Evolutionary conservation across 2,113 vertebrate genomes (phyloP).

Genomic region (Dunckerocampus dactyliophorus): DNA sequence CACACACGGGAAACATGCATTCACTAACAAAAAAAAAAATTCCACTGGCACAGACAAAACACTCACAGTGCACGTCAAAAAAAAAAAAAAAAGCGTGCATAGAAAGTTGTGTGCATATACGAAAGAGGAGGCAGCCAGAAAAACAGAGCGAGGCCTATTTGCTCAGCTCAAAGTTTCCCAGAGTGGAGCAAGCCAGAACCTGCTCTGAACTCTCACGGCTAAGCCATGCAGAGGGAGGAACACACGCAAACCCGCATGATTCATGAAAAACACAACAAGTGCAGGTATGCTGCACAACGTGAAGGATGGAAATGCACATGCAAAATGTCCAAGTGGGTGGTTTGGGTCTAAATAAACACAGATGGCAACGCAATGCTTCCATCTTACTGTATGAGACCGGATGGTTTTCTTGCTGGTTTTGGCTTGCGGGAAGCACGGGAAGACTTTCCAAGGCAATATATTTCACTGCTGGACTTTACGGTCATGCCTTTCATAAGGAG

Average conservation of each 20-base stretch:
- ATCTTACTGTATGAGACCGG: neutral
- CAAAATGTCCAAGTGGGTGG: slow-evolving; percentile 9
- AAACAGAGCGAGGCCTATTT: slow-evolving; percentile 72
- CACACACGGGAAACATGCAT: slow-evolving; percentile 17
- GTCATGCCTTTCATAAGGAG: slow-evolving; percentile 7
- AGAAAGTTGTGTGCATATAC: slow-evolving; percentile 33
- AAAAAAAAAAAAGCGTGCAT: slow-evolving; percentile 21
- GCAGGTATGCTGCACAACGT: slow-evolving; percentile 14
- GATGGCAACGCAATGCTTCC: slow-evolving; percentile 13
- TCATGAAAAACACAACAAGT: slow-evolving; percentile 35
- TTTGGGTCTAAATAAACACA: slow-evolving; percentile 19
- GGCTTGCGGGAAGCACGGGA: neutral
- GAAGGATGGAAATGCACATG: slow-evolving; percentile 4
- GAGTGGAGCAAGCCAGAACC: slow-evolving; percentile 72
- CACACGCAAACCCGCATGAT: slow-evolving; percentile 50
- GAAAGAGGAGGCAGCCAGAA: slow-evolving; percentile 50
- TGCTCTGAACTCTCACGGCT: slow-evolving; percentile 63
- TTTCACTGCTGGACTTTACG: neutral
- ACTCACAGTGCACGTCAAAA: slow-evolving; percentile 19
- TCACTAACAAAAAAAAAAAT: slow-evolving; percentile 19
- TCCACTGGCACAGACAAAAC: slow-evolving; percentile 30
- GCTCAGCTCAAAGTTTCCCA: slow-evolving; percentile 75
- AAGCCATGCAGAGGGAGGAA: slow-evolving; percentile 44
- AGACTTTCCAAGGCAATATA: slow-evolving; percentile 17
- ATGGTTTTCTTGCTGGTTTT: slow-evolving; percentile 15